These are phyloP conservation scores for Pemphredon lugubris DNA, from an alignment of 2,888 invertebrate genomes.

Conservation along the genomic window DNA sequence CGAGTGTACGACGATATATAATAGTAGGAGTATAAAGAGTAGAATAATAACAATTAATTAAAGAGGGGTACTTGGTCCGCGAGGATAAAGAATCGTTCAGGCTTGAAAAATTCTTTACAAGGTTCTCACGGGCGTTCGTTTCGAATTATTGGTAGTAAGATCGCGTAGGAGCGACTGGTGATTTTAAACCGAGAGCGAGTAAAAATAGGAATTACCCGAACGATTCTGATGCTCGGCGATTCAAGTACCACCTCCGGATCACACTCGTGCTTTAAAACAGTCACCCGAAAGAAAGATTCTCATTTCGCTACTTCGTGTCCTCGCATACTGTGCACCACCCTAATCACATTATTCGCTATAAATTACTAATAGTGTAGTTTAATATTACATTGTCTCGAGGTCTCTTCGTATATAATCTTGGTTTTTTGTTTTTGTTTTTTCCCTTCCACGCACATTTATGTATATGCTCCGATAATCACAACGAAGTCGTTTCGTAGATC, in stretches of 20 bases:
- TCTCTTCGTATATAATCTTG: slow-evolving; percentile 63
- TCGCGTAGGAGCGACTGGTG: background rate
- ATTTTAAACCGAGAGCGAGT: slow-evolving; percentile 1
- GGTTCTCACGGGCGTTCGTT: background rate
- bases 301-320: slow-evolving; percentile 46
- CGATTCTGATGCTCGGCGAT: slow-evolving; percentile 30
- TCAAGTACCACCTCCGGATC: slow-evolving; percentile 41
- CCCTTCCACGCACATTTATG: slow-evolving; percentile 21
- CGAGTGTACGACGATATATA: slow-evolving; percentile 65
- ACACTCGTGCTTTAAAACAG: slow-evolving; percentile 54
- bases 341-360: slow-evolving; percentile 79
- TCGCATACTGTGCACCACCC: slow-evolving; percentile 61
- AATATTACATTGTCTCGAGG: slow-evolving; percentile 69
- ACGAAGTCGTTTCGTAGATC: slow-evolving; percentile 30
- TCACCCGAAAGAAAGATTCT: slow-evolving; percentile 34
- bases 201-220: slow-evolving; percentile 28
- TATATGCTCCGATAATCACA: slow-evolving; percentile 37
- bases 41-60: slow-evolving; percentile 69
- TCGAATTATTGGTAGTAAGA: background rate
- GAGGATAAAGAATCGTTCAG: slow-evolving; percentile 39
- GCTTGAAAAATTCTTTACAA: background rate
- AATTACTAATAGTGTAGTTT: slow-evolving; percentile 76
- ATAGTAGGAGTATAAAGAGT: slow-evolving; percentile 72
- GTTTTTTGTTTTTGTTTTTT: slow-evolving; percentile 17
- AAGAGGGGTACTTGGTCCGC: slow-evolving; percentile 50